Evolutionary conservation across 2,797 vertebrate species (phyloP), one percentile per base, ranked within the genome.

Genomic region (Spinibarbus caldwelli): DNA sequence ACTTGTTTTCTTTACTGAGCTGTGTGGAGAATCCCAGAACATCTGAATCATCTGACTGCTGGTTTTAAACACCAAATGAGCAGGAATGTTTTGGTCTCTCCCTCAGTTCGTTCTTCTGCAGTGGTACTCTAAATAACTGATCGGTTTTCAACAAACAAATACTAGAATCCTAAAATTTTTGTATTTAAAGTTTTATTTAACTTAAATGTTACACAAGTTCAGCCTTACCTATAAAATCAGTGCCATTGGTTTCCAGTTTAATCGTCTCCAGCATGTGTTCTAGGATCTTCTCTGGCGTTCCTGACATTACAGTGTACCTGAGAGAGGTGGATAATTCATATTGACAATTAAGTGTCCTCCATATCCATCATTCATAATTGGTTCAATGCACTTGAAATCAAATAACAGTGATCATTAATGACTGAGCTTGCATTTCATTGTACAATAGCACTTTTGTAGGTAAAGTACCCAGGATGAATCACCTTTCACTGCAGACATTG

Each of bases 261-360:
- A 98, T 91, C 12, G 95, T 96, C 91, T 99, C 98, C 92, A 99
- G 89, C 8, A 99, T 93, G 86, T 99, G 96, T 76, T 99, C 98
- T 14, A 99, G 94, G 92, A 99, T 97, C 93, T 99, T 99, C 94
- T 99, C 98, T 0, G 98, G 97, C 0, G 97, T 96, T 87, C 98
- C 98, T 0, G 98, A 97, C 96, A 99, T 96, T 67, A 99, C 97
- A 0, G 95, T 96, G 89, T 97, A 99, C 93, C 98, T 99, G 41
- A 77, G 31, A 70, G 80, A 34, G 45, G 34, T 47, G 23, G 45
- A 67, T 70, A 64, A 84, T 78, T 59, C 23, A 70, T 31, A 67
- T 23, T 29, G 26, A 77, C 38, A 31, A 38, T 76, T 31, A 67
- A 17, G 10, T 12, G 36, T 66, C n/a, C n/a, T 45, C n/a, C 34